Conservation (phyloP, 2,797 vertebrate species). For the Gephyroberyx darwinii region DNA sequence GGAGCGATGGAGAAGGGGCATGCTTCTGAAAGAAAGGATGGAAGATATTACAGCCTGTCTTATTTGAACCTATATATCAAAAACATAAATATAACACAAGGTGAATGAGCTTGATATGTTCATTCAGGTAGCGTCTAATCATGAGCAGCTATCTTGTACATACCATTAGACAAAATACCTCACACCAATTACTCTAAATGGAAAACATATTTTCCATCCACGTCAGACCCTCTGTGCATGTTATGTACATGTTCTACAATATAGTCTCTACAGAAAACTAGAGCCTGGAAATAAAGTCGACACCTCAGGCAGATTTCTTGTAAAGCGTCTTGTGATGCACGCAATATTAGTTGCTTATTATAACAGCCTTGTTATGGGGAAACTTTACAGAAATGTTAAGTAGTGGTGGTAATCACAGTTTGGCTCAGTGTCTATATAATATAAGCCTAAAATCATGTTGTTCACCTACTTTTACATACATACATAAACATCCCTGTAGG, state of each 20-base stretch:
- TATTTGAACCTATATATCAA: constrained; percentile 48
- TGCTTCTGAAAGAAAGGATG: no score
- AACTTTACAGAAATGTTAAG: constrained; percentile 55
- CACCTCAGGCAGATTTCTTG: constrained; percentile 59
- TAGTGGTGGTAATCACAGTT: constrained; percentile 48
- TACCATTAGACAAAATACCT: constrained; percentile 31
- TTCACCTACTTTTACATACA: constrained; percentile 57
- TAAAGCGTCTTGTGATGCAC: constrained; percentile 63
- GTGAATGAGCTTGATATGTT: constrained; percentile 39
- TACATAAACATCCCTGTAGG: constrained; percentile 66
- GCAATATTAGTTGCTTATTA: constrained; percentile 18
- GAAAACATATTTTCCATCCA: constrained; percentile 49
- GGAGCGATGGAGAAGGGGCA: constrained; percentile 10
- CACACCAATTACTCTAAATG: constrained; percentile 50
- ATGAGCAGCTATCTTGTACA: not conserved
- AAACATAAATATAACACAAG: constrained; percentile 45
- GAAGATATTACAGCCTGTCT: constrained; percentile 11
- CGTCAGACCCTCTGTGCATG: constrained; percentile 15
- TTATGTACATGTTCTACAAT: constrained; percentile 8
- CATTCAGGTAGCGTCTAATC: constrained; percentile 56
- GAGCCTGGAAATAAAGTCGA: constrained; percentile 48
- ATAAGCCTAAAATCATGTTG: constrained; percentile 54
- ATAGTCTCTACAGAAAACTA: constrained; percentile 29
- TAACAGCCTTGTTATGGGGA: constrained; percentile 56
- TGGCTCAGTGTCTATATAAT: constrained; percentile 41